Base-by-base conservation (phyloP, 1,140 invertebrate species). In the Drosophila sp. region DNA sequence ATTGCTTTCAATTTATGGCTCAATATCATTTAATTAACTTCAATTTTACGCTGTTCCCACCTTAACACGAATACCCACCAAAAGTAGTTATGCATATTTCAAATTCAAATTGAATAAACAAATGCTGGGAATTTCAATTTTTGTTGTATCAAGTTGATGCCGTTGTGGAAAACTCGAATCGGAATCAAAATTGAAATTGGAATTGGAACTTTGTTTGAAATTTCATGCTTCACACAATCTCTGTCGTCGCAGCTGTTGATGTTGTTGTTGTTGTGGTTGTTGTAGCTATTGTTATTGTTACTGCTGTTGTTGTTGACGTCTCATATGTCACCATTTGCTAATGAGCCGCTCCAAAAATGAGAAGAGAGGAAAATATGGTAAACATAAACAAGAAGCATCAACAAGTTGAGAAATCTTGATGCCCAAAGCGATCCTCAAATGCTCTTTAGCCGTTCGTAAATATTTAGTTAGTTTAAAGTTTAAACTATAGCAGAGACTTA, bases 31-130 rank as follows among this genome's bases (percentile, higher is more conserved):
- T 73, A 81, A 80, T 86, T 78, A 76, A 84, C 76, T 81, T 84
- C 70, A 84, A 84, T 84, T 86, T 84, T 43, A 86, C 69, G 73
- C 81, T 59, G 46, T 59, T 67, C 71, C 80, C 74, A 84, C 81
- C 81, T 84, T 86, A 86, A 65, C 72, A 70, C 43, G 82, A 74
- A 83, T 82, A 72, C 32, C 29, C 27, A 54, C 4, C 21, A 46
- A 59, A 16, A 25, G 18, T 43, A 41, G 41, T 46, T 41, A 41
- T 45, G 56, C 32, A 62, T 36, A 53, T 53, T 32, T 46, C 18
- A 29, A 50, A n/a, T 50, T 32, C 5, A 41, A 51, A 40, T 27
- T 50, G 46, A 48, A 59, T 59, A 48, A 67, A 40, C 54, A 67
- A 48, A 18, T 53, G 21, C 36, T 57, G 16, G 53, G 48, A 50